These are phyloP conservation scores for Helleia helle DNA, from an alignment of 2,888 invertebrate species.

Conservation along the genomic window DNA sequence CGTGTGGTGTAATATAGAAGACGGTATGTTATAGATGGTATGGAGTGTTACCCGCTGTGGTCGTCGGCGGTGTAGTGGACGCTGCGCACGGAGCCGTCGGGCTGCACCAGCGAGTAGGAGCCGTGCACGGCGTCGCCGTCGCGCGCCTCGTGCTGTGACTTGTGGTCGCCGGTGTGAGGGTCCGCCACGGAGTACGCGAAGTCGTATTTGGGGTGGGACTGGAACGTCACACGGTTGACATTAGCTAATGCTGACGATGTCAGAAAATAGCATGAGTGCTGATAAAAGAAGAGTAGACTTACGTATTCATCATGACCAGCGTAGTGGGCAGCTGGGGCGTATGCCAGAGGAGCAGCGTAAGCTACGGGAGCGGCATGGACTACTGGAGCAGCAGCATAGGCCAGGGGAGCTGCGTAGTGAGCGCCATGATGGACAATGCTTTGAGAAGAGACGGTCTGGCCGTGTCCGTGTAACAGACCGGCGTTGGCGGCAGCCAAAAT, in stretches of 20 bases:
- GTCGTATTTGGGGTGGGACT: conserved; percentile 48
- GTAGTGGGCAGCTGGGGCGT: conserved; percentile 12
- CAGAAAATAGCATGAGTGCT: background rate
- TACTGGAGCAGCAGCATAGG: too few species aligned
- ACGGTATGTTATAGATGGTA: too few species aligned
- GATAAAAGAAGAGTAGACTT: conserved; percentile 7
- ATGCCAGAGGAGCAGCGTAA: conserved; percentile 25
- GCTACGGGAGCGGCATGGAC: conserved; percentile 24
- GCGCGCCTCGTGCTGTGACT: conserved; percentile 23
- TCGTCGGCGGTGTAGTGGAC: conserved; percentile 72
- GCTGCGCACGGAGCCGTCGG: conserved; percentile 61
- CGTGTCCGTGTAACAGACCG: conserved; percentile 33
- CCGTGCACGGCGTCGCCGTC: conserved; percentile 27
- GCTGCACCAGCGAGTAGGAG: conserved; percentile 61
- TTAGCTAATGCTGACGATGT: background rate
- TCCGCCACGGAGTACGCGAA: background rate
- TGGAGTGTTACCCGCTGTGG: conserved; percentile 34
- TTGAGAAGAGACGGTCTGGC: conserved; percentile 33
- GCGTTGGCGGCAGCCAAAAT: conserved; percentile 40
- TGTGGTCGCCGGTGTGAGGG: conserved; percentile 31
- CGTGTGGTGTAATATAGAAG: too few species aligned
- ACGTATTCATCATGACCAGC: conserved; percentile 25
- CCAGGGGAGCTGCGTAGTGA: conserved; percentile 21
- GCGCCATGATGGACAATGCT: conserved; percentile 33
- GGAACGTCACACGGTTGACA: background rate